A percentile compares a stretch with the other conserved stretches of the same genome.
Conservation (phyloP, 1,140 invertebrate genomes). For the Limonius californicus region DNA sequence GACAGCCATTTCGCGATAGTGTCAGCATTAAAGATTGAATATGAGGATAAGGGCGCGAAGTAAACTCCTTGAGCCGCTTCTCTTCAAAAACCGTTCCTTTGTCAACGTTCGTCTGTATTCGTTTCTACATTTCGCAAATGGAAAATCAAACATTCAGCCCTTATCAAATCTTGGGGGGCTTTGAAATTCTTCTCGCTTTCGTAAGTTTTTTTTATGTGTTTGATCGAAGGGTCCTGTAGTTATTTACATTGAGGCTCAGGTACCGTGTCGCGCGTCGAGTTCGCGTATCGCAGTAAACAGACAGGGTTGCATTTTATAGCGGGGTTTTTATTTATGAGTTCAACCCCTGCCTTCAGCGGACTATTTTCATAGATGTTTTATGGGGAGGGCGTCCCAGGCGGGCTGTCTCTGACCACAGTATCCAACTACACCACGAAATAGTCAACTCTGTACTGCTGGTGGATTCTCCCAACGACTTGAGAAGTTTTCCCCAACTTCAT, state of each 20-base stretch:
- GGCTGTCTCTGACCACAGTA: constrained; percentile 1
- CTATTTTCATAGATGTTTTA: not conserved
- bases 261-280: not conserved
- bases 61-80: no score
- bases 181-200: not conserved
- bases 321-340: not conserved
- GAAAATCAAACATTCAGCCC: not conserved
- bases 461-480: not conserved
- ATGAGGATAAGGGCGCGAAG: no score
- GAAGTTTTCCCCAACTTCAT: no score
- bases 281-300: not conserved
- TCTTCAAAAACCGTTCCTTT: not conserved
- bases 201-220: not conserved
- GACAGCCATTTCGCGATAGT: not conserved
- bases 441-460: not conserved
- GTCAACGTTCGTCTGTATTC: not conserved
- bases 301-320: not conserved
- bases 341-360: not conserved
- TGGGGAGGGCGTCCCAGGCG: not conserved
- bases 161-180: not conserved
- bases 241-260: constrained; percentile 1
- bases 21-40: no score
- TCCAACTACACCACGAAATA: not conserved
- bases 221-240: not conserved
- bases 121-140: not conserved